Percentiles rank a stretch among this genome's conserved stretches.
Evolutionary conservation across 2,113 vertebrate genomes (phyloP).

Genomic region (Paraplagusia blochii): DNA sequence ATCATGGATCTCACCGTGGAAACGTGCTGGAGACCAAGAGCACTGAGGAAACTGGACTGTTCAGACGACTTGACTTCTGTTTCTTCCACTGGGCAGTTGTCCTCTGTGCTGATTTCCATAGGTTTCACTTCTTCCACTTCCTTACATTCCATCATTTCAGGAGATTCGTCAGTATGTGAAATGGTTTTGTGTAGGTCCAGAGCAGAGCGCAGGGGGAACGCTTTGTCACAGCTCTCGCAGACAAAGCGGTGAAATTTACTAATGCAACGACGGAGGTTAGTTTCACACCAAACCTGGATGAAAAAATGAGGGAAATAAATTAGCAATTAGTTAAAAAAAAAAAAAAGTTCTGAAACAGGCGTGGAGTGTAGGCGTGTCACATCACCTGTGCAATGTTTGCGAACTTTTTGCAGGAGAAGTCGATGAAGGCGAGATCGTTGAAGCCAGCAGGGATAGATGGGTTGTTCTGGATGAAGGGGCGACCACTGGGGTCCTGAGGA

Average conservation of each 20-base stretch:
- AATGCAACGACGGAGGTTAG: constrained; percentile 89
- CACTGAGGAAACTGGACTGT: constrained; percentile 84
- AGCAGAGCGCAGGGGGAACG: constrained; percentile 88
- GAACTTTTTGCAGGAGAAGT: constrained; percentile 97
- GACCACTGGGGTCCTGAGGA: constrained; percentile 87
- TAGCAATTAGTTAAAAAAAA: background rate
- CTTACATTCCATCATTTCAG: background rate
- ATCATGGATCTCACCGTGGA: constrained; percentile 60
- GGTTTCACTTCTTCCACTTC: constrained; percentile 40
- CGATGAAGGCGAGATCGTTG: constrained; percentile 95
- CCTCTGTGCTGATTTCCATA: constrained; percentile 37
- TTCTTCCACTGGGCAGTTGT: constrained; percentile 1
- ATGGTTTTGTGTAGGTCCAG: constrained; percentile 84
- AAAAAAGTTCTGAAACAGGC: too few species aligned
- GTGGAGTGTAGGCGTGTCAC: background rate
- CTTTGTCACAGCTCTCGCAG: constrained; percentile 91
- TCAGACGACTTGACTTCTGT: constrained; percentile 1
- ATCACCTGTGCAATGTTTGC: constrained; percentile 90
- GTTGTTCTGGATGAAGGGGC: constrained; percentile 97
- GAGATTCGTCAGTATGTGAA: constrained; percentile 59
- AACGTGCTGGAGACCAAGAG: constrained; percentile 84
- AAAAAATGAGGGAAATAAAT: background rate
- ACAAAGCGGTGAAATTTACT: constrained; percentile 93
- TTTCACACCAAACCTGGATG: constrained; percentile 96
- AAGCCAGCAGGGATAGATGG: constrained; percentile 95